phyloP scores from a whole-genome alignment of 2,888 invertebrate species.

The Priocnemis perturbator region DNA sequence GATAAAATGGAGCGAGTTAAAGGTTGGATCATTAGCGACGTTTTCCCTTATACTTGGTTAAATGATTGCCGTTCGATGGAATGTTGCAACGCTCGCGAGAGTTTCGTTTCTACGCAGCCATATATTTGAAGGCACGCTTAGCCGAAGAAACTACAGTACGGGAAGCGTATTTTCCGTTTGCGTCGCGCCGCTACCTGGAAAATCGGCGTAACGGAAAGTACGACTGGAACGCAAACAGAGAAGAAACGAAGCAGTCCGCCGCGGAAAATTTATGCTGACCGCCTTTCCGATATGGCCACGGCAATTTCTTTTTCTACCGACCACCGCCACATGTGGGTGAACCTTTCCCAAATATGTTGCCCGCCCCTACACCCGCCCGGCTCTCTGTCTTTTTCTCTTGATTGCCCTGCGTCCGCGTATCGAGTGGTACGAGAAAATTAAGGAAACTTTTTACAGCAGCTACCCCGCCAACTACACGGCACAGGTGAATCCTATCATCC shows the following conservation, averaged over 20 bases:
- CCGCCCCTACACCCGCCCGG: not conserved
- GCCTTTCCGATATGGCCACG: conserved; percentile 36
- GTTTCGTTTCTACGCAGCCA: too few relatives aligned
- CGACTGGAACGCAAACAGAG: not conserved
- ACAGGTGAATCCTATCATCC: too few relatives aligned
- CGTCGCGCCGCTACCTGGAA: conserved; percentile 6
- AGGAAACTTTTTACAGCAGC: conserved; percentile 28
- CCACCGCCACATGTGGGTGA: conserved; percentile 16
- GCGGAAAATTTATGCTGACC: conserved; percentile 41
- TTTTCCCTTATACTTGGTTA: too few relatives aligned
- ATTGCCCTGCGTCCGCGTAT: not conserved
- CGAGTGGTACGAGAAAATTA: conserved; percentile 32
- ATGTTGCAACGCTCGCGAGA: too few relatives aligned
- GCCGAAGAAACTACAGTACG: not conserved
- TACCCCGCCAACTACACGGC: conserved; percentile 5
- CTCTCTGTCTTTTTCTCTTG: not conserved
- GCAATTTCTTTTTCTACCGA: conserved; percentile 13
- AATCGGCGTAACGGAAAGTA: conserved; percentile 20
- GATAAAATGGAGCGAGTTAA: too few relatives aligned
- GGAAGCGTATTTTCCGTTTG: conserved; percentile 24
- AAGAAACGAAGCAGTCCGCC: conserved; percentile 30
- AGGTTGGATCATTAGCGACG: too few relatives aligned
- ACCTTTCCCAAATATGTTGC: conserved; percentile 20
- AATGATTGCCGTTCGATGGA: too few relatives aligned
- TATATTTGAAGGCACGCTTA: not conserved